These are phyloP conservation scores for Metallyticus violacea DNA, from an alignment of 2,888 invertebrate species.

Conservation along the genomic window DNA sequence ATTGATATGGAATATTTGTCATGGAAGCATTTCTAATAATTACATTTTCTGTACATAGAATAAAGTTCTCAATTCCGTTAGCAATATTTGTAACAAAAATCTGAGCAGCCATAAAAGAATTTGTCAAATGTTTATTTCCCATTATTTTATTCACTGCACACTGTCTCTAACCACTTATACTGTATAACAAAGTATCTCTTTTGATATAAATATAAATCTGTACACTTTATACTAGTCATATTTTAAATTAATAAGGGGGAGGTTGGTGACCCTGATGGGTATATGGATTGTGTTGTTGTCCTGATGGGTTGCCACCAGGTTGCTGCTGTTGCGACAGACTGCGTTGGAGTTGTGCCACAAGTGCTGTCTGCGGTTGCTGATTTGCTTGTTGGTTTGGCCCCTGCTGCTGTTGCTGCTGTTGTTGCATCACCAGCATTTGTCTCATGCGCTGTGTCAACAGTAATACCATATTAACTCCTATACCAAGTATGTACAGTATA, in stretches of 20 bases:
- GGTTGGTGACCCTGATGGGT: slow-evolving; percentile 7
- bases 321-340: slow-evolving; percentile 48
- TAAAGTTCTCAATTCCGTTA: neutral
- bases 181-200: neutral
- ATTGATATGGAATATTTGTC: neutral
- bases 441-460: slow-evolving; percentile 56
- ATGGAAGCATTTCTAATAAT: neutral
- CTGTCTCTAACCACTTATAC: neutral
- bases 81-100: no score
- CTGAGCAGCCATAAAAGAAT: neutral
- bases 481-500: no score
- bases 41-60: neutral
- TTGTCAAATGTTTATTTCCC: no score
- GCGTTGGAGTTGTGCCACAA: slow-evolving; percentile 64
- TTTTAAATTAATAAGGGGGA: neutral
- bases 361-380: slow-evolving; percentile 54
- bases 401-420: slow-evolving; percentile 63
- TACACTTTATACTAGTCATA: no score
- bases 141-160: no score
- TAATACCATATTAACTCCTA: no score
- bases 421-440: slow-evolving; percentile 67
- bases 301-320: neutral
- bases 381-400: slow-evolving; percentile 50
- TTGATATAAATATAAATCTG: neutral
- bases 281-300: slow-evolving; percentile 15